Base-by-base conservation (phyloP, 2,888 invertebrate genomes). In the Crematogaster levior region DNA sequence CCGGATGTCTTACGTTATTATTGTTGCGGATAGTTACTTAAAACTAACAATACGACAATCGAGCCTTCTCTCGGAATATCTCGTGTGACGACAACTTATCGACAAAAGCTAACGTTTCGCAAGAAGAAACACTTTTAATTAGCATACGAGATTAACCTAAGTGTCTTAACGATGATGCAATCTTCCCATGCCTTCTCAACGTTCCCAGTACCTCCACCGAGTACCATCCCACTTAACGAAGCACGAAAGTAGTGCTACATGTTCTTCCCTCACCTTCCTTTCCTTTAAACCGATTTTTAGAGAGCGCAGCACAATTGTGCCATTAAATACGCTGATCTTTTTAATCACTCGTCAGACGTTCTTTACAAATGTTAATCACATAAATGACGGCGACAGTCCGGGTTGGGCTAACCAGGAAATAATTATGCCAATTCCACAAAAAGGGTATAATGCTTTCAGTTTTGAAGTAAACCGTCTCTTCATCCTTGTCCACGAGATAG, bases 361-460 rank as follows among this genome's bases (percentile, higher is more conserved):
- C 51, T 81, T 79, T 27, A 40, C n/a, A 75, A 82, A 73, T 79
- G 63, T 61, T 87, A 89, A 86, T 83, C 74, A 46, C 74, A 79
- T 77, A 34, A 34, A 34, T 34, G 34, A 34, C 84, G 85, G 87
- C 82, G 66, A 68, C 53, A 72, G 72, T 60, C 77, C 72, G 83
- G 82, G 84, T 77, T 83, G 48, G 27, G 73, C 65, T 85, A 89
- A 90, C 82, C 83, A 82, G 82, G 82, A 83, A 83, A 82, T 84
- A 80, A 86, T 85, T 84, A 60, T 73, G 68, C 40, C 70, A 70
- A 83, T 83, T 43, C 72, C 43, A 30, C 63, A 46, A 48, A 53
- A 34, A 66, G 40, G 24, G 40, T 46, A 15, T 18, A 46, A 46
- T 46, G 66, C 18, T 68, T 21, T 79, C 10, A 43, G 68, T 58